Conservation (phyloP, 1,140 invertebrate species). For the Coptotermes formosanus region DNA sequence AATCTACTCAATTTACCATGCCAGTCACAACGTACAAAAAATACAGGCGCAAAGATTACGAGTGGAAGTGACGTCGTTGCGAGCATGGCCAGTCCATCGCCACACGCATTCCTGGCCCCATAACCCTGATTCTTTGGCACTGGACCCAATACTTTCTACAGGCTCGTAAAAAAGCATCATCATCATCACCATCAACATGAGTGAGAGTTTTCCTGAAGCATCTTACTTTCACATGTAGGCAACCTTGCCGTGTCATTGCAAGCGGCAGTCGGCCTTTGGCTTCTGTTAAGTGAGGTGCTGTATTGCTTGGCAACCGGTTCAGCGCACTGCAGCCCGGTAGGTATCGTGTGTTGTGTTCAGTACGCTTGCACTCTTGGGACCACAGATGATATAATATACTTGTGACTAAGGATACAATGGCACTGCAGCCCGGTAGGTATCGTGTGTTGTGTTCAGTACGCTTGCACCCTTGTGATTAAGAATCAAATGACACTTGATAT, state of each 20-base stretch:
- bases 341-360: background rate
- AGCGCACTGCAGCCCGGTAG: background rate
- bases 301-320: background rate
- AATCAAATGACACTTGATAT: too few species aligned
- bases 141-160: background rate
- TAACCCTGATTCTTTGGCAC: slow-evolving; percentile 2
- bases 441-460: too few species aligned
- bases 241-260: background rate
- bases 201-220: background rate
- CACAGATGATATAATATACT: too few species aligned
- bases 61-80: too few species aligned
- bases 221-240: slow-evolving; percentile 3
- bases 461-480: too few species aligned
- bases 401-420: too few species aligned
- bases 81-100: too few species aligned
- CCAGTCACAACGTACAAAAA: background rate
- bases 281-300: background rate
- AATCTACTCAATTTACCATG: too few species aligned
- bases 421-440: too few species aligned
- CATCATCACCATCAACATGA: background rate
- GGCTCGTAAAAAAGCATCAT: background rate
- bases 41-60: too few species aligned
- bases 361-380: too few species aligned
- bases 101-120: background rate
- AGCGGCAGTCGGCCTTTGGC: background rate